Conservation (phyloP, 1,140 invertebrate genomes). For the Trichomalopsis sarcophagae region DNA sequence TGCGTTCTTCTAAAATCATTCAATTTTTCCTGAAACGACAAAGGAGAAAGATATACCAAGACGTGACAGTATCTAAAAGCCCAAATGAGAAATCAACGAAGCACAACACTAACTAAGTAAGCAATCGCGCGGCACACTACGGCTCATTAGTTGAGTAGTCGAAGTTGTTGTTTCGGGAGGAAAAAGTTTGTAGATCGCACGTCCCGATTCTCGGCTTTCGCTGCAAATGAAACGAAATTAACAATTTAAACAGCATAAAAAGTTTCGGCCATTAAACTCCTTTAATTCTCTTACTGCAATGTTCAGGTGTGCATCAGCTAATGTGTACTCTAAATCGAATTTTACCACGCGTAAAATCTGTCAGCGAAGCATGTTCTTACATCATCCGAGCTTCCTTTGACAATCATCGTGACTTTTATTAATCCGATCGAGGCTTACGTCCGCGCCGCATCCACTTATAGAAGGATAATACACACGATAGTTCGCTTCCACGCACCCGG, state of each 20-base stretch:
- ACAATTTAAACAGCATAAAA: neutral
- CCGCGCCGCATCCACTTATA: neutral
- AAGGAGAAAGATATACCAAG: no score
- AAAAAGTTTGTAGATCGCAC: neutral
- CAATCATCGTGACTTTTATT: slow-evolving; percentile 27
- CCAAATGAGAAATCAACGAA: neutral
- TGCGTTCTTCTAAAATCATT: no score
- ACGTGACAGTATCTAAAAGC: no score
- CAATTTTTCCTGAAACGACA: no score
- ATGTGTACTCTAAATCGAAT: no score
- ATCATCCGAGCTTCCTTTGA: neutral
- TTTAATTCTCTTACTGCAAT: neutral
- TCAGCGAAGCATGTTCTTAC: no score
- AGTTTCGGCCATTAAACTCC: neutral
- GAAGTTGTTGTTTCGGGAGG: no score
- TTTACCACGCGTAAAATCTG: no score
- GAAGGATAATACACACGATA: slow-evolving; percentile 16
- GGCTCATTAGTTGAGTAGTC: no score
- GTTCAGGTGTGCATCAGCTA: no score
- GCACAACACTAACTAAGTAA: no score
- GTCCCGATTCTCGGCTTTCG: neutral
- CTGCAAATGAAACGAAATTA: neutral
- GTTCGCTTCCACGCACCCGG: neutral
- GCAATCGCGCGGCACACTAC: no score
- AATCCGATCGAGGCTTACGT: slow-evolving; percentile 13